These are phyloP conservation scores for Ceratina australensis DNA, from an alignment of 1,140 invertebrate genomes.

Conservation along the genomic window DNA sequence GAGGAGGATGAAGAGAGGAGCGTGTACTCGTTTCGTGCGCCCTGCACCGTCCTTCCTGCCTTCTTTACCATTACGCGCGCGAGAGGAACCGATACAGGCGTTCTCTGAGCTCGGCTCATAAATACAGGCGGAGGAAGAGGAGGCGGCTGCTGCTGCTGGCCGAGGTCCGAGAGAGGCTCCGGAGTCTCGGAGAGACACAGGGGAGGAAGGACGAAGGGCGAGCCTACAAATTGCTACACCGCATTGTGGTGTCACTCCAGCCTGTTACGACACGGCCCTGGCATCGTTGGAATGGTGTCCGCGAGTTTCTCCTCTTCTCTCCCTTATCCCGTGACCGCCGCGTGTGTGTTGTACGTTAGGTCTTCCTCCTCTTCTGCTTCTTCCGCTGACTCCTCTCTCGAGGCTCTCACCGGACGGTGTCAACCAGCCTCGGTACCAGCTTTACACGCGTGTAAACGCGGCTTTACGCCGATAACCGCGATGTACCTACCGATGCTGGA, in stretches of 20 bases:
- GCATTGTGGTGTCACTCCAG: constrained; percentile 80
- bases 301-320: constrained; percentile 57
- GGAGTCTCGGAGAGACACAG: constrained; percentile 35
- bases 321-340: constrained; percentile 28
- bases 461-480: constrained; percentile 66
- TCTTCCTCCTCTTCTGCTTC: constrained; percentile 21
- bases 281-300: constrained; percentile 79
- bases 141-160: background rate
- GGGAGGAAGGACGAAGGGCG: constrained; percentile 75
- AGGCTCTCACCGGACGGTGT: constrained; percentile 35
- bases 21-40: constrained; percentile 34
- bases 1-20: background rate
- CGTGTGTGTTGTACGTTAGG: constrained; percentile 23
- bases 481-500: constrained; percentile 45
- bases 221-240: constrained; percentile 80
- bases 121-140: constrained; percentile 56
- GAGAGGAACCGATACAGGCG: constrained; percentile 58
- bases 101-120: constrained; percentile 60
- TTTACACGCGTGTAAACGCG: constrained; percentile 69
- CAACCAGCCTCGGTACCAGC: constrained; percentile 44
- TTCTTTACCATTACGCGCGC: constrained; percentile 41
- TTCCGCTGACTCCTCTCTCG: background rate
- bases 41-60: constrained; percentile 48
- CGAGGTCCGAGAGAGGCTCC: background rate
- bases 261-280: constrained; percentile 77